A percentile compares a stretch with the other conserved stretches of the same genome.
Conservation (phyloP, 2,888 invertebrate species). For the Carcina quercana region DNA sequence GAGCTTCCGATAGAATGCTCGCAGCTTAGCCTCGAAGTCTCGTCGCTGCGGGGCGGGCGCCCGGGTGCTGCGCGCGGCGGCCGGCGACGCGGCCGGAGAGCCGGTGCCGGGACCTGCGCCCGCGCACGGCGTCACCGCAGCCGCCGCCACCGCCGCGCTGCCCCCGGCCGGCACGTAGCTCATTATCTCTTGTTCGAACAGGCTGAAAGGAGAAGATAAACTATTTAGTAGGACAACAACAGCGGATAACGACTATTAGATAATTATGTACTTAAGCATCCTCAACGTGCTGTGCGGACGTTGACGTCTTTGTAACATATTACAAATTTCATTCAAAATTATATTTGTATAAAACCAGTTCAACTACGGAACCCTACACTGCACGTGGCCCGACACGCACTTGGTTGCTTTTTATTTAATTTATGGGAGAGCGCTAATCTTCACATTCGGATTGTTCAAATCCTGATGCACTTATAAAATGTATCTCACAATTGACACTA, state of each 20-base stretch:
- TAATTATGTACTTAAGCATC: background rate
- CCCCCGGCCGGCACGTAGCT: slow-evolving; percentile 88
- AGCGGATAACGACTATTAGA: too few relatives aligned
- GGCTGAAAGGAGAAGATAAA: slow-evolving; percentile 72
- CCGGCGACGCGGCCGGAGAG: slow-evolving; percentile 87
- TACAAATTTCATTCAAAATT: too few relatives aligned
- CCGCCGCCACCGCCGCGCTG: slow-evolving; percentile 66
- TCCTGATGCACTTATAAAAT: too few relatives aligned
- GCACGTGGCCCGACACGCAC: too few relatives aligned
- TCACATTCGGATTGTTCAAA: too few relatives aligned
- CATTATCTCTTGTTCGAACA: slow-evolving; percentile 99
- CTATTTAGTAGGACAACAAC: slow-evolving; percentile 19
- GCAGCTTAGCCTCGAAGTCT: slow-evolving; percentile 95
- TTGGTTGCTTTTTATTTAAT: too few relatives aligned
- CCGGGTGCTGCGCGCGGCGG: slow-evolving; percentile 83
- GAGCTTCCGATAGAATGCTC: slow-evolving; percentile 95
- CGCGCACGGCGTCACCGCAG: slow-evolving; percentile 77
- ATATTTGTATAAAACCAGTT: too few relatives aligned
- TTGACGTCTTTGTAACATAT: background rate
- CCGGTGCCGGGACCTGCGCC: slow-evolving; percentile 55
- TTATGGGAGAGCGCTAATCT: too few relatives aligned
- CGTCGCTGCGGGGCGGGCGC: slow-evolving; percentile 93
- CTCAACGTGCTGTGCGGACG: background rate
- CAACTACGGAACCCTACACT: too few relatives aligned
- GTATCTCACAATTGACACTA: too few relatives aligned